These are phyloP conservation scores for Phalloptychus januarius DNA, from an alignment of 2,797 vertebrate species.

Conservation along the genomic window DNA sequence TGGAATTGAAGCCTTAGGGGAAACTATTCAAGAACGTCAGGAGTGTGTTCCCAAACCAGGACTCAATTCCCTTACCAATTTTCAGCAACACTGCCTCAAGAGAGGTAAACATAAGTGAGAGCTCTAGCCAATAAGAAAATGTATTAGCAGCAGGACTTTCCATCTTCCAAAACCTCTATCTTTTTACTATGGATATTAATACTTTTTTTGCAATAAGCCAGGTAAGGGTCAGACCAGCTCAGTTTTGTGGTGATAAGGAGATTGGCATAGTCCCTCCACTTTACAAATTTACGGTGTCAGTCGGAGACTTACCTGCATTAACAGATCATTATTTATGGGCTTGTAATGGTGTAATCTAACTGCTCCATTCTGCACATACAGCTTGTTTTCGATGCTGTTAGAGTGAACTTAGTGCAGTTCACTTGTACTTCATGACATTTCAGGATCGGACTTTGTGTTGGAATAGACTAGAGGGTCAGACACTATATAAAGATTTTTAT, in stretches of 20 bases:
- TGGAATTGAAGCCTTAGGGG: conserved; percentile 64
- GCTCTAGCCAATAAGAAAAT: conserved; percentile 67
- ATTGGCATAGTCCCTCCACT: conserved; percentile 33
- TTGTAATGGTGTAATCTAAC: neutral
- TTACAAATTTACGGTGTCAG: conserved; percentile 3
- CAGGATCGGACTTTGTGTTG: conserved; percentile 6
- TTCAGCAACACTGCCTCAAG: conserved; percentile 79
- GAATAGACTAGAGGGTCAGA: conserved; percentile 5
- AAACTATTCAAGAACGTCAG: conserved; percentile 68
- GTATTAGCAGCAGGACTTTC: conserved; percentile 65
- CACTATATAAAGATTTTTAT: conserved; percentile 6
- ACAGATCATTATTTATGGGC: neutral
- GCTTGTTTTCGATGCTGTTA: conserved; percentile 40
- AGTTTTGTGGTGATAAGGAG: conserved; percentile 52
- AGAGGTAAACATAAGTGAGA: conserved; percentile 75
- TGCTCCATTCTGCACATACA: neutral
- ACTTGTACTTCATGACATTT: conserved; percentile 7
- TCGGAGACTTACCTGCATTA: neutral
- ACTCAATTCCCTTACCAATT: conserved; percentile 79
- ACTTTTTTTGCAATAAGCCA: conserved; percentile 35
- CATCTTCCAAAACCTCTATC: conserved; percentile 66
- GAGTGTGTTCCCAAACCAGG: conserved; percentile 68
- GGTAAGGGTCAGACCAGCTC: conserved; percentile 36
- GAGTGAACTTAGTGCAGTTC: conserved; percentile 7
- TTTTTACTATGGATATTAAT: conserved; percentile 52